Percentiles rank a stretch among this genome's conserved stretches.
These are phyloP conservation scores for Pseudolycoriella hygida DNA, from an alignment of 2,888 invertebrate genomes.

Conservation along the genomic window DNA sequence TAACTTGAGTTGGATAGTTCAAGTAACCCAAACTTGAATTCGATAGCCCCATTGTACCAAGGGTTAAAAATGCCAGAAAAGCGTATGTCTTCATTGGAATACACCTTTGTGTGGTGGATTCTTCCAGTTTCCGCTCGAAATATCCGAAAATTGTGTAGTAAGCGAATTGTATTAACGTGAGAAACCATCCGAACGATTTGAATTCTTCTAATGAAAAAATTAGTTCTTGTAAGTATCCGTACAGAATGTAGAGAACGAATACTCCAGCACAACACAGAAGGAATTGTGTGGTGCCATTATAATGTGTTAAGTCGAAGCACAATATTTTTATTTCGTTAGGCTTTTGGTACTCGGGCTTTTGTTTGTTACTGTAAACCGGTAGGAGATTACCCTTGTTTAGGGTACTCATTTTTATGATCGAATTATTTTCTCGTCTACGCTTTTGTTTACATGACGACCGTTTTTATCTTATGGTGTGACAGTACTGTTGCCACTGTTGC, in stretches of 20 bases:
- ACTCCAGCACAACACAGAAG: constrained; percentile 58
- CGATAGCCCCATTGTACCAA: constrained; percentile 92
- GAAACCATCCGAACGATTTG: constrained; percentile 76
- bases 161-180: constrained; percentile 81
- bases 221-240: constrained; percentile 83
- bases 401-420: too few species aligned
- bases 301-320: constrained; percentile 53
- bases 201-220: constrained; percentile 84
- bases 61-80: constrained; percentile 66
- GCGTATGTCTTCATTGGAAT: constrained; percentile 70
- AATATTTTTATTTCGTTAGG: constrained; percentile 42
- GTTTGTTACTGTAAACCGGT: neutral
- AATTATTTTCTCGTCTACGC: too few species aligned
- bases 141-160: constrained; percentile 70
- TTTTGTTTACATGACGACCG: too few species aligned
- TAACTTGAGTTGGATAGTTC: constrained; percentile 93
- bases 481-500: too few species aligned
- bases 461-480: too few species aligned
- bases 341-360: constrained; percentile 6
- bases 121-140: constrained; percentile 40
- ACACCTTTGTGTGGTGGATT: constrained; percentile 42
- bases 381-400: too few species aligned
- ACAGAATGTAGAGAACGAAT: constrained; percentile 73
- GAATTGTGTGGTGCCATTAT: constrained; percentile 51
- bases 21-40: constrained; percentile 87